These are phyloP conservation scores for Patella ulyssiponensis DNA, from an alignment of 2,888 invertebrate genomes.

Conservation along the genomic window DNA sequence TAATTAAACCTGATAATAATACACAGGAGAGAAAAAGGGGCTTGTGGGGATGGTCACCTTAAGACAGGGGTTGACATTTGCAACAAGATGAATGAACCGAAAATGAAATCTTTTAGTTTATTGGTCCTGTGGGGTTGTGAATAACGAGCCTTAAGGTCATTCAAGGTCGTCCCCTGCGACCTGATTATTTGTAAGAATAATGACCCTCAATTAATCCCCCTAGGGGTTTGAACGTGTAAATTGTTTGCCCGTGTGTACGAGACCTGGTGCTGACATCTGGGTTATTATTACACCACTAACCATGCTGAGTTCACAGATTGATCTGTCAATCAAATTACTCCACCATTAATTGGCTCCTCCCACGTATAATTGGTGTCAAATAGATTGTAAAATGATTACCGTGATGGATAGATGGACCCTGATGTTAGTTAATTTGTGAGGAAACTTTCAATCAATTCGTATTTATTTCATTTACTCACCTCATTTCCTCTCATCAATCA, in stretches of 20 bases:
- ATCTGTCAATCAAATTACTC: conserved; percentile 28
- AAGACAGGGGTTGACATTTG: too few species aligned
- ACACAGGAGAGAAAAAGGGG: too few species aligned
- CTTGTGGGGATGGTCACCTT: too few species aligned
- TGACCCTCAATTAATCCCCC: conserved; percentile 21
- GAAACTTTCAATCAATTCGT: too few species aligned
- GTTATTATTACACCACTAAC: conserved; percentile 32
- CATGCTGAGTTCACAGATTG: conserved; percentile 30
- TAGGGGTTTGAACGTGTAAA: conserved; percentile 19
- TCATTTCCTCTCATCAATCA: too few species aligned
- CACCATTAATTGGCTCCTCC: not conserved
- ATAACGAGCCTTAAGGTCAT: not conserved
- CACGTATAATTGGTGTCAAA: not conserved
- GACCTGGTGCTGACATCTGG: conserved; percentile 40
- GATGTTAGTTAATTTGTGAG: too few species aligned
- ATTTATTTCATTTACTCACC: too few species aligned
- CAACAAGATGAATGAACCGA: not conserved
- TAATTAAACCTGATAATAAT: too few species aligned
- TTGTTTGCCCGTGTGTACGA: conserved; percentile 18
- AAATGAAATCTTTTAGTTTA: not conserved
- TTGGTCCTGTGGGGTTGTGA: not conserved
- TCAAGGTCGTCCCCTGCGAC: not conserved
- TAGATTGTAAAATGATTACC: not conserved
- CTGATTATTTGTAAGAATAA: not conserved
- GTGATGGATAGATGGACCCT: not conserved